phyloP scores from a whole-genome alignment of 2,797 vertebrate genomes.

The Sparus aurata region DNA sequence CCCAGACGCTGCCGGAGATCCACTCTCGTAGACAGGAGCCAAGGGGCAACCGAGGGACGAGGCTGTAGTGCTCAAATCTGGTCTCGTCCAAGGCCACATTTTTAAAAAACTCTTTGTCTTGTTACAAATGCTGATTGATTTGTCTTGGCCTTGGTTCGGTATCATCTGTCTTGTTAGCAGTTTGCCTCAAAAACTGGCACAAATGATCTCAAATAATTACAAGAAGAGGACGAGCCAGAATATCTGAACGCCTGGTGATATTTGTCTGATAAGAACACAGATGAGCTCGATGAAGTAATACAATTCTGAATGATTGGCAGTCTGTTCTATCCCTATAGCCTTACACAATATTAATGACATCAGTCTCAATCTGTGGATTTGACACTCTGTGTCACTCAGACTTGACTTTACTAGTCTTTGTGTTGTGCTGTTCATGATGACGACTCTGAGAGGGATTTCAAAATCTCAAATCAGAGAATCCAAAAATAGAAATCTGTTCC shows the following conservation, averaged over 20 bases:
- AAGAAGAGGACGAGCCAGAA: background rate
- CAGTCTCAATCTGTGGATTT: background rate
- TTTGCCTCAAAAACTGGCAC: constrained; percentile 5
- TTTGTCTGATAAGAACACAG: background rate
- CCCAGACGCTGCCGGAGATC: constrained; percentile 5
- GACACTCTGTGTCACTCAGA: background rate
- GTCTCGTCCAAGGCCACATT: background rate
- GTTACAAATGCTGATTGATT: background rate
- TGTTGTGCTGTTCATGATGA: background rate
- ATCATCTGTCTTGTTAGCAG: background rate
- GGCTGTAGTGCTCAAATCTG: constrained; percentile 11
- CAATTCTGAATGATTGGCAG: background rate
- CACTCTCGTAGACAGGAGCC: constrained; percentile 9
- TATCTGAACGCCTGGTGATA: background rate
- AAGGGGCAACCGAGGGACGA: constrained; percentile 26
- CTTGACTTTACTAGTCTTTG: background rate
- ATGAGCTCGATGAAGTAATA: background rate
- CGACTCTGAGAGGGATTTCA: constrained; percentile 20
- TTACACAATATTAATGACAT: background rate
- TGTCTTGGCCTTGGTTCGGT: background rate
- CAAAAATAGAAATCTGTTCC: constrained; percentile 38
- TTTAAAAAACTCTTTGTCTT: background rate
- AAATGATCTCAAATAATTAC: background rate
- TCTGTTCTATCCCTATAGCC: constrained; percentile 5
- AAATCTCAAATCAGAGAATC: constrained; percentile 29